Evolutionary conservation across 2,888 invertebrate genomes (phyloP), one percentile per base, ranked within the genome.

Genomic region (Osmoderma eremita): DNA sequence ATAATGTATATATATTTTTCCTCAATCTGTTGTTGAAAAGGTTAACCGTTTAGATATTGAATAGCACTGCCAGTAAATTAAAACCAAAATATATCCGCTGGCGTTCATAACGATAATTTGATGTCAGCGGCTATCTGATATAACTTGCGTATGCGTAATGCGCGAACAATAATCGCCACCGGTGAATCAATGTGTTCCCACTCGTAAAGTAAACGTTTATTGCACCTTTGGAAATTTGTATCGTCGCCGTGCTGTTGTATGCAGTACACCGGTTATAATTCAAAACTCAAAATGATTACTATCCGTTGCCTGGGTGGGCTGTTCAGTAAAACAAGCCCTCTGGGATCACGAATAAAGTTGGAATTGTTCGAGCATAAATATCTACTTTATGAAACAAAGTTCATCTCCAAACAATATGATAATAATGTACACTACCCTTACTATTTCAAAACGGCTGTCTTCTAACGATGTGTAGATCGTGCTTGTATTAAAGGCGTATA

Each of bases 191-290:
- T 70, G 66, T 65, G 58, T 48, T 61, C 61, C 69, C 67, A 48
- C 65, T 69, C 67, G 68, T 71, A 71, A 70, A 71, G 67, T 64
- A 70, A 69, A 67, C 69, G 72, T 75, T 75, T 75, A 75, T 75
- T 75, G 75, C 72, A 75, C 74, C 75, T 75, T 73, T 74, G 75
- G 72, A 69, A 68, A 68, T 70, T 69, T 70, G 71, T 69, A 69
- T 69, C 64, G 67, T 69, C 64, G 65, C 70, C 64, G 69, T 58
- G 67, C 54, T 58, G 66, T 67, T 62, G 50, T 69, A 61, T n/a
- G 61, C 68, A 65, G 65, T 68, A 70, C 67, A 70, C 68, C 70
- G 73, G 71, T 72, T 72, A 70, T 75, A 74, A 75, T 73, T 75
- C 74, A 75, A 74, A 75, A 73, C 71, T 72, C 67, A 72, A 73